These are phyloP conservation scores for Ypsolopha scabrella DNA, from an alignment of 2,888 invertebrate species.

Conservation along the genomic window DNA sequence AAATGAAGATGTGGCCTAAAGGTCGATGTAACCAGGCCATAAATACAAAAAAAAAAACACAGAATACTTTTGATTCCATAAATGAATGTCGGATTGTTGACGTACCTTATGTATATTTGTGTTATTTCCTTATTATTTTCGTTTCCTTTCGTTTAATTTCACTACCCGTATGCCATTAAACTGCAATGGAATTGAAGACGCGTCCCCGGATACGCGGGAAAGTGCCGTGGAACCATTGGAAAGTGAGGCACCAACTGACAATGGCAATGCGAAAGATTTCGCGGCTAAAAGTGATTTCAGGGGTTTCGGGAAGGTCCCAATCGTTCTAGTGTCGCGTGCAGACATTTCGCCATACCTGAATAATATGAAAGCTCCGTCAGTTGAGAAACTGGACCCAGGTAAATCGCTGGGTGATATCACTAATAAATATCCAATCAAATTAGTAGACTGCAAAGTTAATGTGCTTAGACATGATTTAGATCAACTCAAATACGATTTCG, in stretches of 20 bases:
- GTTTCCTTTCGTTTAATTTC: constrained; percentile 26
- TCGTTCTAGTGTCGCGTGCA: constrained; percentile 27
- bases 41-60: too few species aligned
- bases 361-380: not conserved
- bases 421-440: too few species aligned
- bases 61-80: too few species aligned
- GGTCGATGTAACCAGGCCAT: too few species aligned
- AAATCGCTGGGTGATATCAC: too few species aligned
- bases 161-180: constrained; percentile 27
- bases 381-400: too few species aligned
- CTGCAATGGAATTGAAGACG: constrained; percentile 28
- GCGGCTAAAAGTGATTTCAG: constrained; percentile 24
- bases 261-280: constrained; percentile 17
- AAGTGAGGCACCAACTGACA: constrained; percentile 8
- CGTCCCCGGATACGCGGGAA: constrained; percentile 9
- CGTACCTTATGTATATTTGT: constrained; percentile 19
- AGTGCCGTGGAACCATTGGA: constrained; percentile 11
- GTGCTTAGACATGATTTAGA: constrained; percentile 29
- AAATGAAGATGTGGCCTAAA: too few species aligned
- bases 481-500: constrained; percentile 15
- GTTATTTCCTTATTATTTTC: constrained; percentile 33
- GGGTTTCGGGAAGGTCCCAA: constrained; percentile 35
- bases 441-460: constrained; percentile 24
- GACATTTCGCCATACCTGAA: constrained; percentile 35
- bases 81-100: constrained; percentile 26